These are phyloP conservation scores for Epirrhoe tristata DNA, from an alignment of 2,888 invertebrate genomes.

Conservation along the genomic window DNA sequence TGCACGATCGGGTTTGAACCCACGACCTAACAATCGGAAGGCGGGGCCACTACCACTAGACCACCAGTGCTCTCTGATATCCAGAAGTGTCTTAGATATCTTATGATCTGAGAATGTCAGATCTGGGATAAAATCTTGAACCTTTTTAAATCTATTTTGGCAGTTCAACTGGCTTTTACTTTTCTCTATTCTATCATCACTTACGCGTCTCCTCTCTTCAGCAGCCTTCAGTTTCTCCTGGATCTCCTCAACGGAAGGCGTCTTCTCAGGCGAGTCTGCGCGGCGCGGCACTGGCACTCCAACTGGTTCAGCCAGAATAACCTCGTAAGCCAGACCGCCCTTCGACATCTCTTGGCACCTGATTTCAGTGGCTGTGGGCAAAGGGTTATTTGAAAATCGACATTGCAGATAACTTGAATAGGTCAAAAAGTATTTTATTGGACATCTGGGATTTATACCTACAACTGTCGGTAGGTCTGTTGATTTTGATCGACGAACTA, in stretches of 20 bases:
- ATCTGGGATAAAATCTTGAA: too few species aligned
- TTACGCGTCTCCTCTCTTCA: slow-evolving; percentile 96
- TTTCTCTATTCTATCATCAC: slow-evolving; percentile 49
- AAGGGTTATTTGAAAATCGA: background rate
- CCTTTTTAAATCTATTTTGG: too few species aligned
- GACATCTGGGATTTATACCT: too few species aligned
- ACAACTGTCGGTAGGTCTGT: too few species aligned
- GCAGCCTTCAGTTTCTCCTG: slow-evolving; percentile 97
- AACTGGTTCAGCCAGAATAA: slow-evolving; percentile 94
- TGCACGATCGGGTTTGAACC: too few species aligned
- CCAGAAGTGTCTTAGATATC: too few species aligned
- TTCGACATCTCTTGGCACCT: slow-evolving; percentile 97
- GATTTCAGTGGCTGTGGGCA: slow-evolving; percentile 92
- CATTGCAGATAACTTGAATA: background rate
- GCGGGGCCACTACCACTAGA: too few species aligned
- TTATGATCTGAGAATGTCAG: too few species aligned
- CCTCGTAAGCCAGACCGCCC: slow-evolving; percentile 96
- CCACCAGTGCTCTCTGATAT: too few species aligned
- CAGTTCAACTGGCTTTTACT: background rate
- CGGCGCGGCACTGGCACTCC: slow-evolving; percentile 88
- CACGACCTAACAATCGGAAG: too few species aligned
- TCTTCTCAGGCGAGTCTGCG: slow-evolving; percentile 89
- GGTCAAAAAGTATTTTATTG: too few species aligned
- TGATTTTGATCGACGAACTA: too few species aligned
- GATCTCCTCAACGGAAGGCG: slow-evolving; percentile 94